These are phyloP conservation scores for Macrotus californicus DNA, from an alignment of 2,113 vertebrate genomes.

Conservation along the genomic window DNA sequence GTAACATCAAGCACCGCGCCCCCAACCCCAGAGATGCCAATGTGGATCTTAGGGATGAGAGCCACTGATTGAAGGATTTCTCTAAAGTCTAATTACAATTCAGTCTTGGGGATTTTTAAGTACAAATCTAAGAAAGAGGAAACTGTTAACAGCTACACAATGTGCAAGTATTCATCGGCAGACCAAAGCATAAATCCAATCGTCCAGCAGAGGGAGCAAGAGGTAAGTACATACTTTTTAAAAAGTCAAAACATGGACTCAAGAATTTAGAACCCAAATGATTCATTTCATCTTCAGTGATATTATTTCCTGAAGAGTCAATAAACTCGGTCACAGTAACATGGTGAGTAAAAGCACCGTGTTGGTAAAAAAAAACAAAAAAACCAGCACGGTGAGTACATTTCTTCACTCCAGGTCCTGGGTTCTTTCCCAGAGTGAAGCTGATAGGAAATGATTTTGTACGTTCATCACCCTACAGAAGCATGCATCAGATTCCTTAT, in stretches of 20 bases:
- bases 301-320: background rate
- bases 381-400: too few species aligned
- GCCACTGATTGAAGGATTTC: background rate
- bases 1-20: rapidly evolving
- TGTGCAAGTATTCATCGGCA: background rate
- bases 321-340: background rate
- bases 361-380: too few species aligned
- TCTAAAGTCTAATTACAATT: background rate
- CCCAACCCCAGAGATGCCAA: background rate
- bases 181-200: background rate
- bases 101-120: background rate
- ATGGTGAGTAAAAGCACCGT: background rate
- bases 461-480: background rate
- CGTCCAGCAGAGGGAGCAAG: slow-evolving; percentile 62
- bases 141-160: background rate
- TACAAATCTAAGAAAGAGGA: background rate
- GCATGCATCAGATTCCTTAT: background rate
- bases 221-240: background rate
- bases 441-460: background rate
- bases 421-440: background rate
- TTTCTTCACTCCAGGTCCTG: background rate
- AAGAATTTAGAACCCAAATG: background rate
- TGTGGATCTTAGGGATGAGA: background rate
- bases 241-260: background rate
- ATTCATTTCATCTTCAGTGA: background rate